Conservation (phyloP, 2,888 invertebrate genomes). For the Augiades crinisus region DNA sequence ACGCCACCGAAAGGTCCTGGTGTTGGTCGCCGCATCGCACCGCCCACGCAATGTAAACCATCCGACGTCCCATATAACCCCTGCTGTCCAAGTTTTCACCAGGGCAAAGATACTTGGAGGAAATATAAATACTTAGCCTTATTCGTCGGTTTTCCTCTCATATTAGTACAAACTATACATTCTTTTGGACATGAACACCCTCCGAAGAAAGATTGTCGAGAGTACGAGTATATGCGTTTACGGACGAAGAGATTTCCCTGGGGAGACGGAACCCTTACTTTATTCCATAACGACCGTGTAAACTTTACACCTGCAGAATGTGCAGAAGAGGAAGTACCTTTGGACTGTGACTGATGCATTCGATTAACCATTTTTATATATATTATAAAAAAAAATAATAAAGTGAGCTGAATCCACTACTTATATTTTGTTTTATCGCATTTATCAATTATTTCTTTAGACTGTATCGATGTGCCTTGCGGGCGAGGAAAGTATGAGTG, state of each 20-base stretch:
- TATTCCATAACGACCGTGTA: constrained; percentile 90
- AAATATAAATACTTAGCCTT: constrained; percentile 53
- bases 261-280: constrained; percentile 90
- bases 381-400: not conserved
- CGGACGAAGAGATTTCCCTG: constrained; percentile 94
- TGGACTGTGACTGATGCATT: constrained; percentile 59
- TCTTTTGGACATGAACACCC: constrained; percentile 39
- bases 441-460: not conserved
- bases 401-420: constrained; percentile 20
- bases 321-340: too few species aligned
- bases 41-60: constrained; percentile 45
- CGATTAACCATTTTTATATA: constrained; percentile 8
- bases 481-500: constrained; percentile 29
- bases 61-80: constrained; percentile 44
- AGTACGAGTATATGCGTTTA: constrained; percentile 89
- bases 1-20: constrained; percentile 44
- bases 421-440: constrained; percentile 11
- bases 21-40: constrained; percentile 44
- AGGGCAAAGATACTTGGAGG: constrained; percentile 51
- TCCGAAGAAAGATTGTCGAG: constrained; percentile 52
- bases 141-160: constrained; percentile 56
- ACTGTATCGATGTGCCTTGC: constrained; percentile 1
- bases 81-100: constrained; percentile 53
- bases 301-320: constrained; percentile 80
- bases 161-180: constrained; percentile 47